Conservation (phyloP, 1,140 invertebrate species). For the Brachionus angularis region DNA sequence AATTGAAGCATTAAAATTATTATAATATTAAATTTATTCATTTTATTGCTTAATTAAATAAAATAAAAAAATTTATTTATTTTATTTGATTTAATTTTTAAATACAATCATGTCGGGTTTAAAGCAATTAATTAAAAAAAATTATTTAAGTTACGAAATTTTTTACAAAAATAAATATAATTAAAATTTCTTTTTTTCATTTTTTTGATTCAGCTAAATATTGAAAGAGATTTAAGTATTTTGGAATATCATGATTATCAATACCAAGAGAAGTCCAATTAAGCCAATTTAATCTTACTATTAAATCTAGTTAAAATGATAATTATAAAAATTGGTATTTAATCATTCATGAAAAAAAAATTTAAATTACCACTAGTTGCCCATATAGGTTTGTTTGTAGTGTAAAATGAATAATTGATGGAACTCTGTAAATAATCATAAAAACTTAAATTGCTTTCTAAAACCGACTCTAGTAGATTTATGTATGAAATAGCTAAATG, state of each 20-base stretch:
- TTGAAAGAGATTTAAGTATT: constrained; percentile 14
- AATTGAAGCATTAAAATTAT: no score
- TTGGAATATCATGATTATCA: neutral
- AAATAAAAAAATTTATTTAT: no score
- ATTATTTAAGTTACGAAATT: no score
- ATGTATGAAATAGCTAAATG: constrained; percentile 96
- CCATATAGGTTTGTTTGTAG: constrained; percentile 5
- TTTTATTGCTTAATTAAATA: no score
- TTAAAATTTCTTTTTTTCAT: neutral
- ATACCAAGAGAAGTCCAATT: constrained; percentile 92
- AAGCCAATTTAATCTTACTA: constrained; percentile 93
- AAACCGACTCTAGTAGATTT: constrained; percentile 85
- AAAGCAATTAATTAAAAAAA: no score
- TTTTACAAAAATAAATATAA: no score
- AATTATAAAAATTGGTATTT: constrained; percentile 48
- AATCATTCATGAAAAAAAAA: constrained; percentile 56
- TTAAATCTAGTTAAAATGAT: constrained; percentile 92
- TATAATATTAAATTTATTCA: no score
- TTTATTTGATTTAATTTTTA: no score
- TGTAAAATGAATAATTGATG: constrained; percentile 46
- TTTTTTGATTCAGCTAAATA: constrained; percentile 13
- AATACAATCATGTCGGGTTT: no score
- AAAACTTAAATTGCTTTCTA: constrained; percentile 55
- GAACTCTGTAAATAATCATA: constrained; percentile 46
- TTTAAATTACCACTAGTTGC: constrained; percentile 40